Percentiles rank a stretch among this genome's conserved stretches.
Evolutionary conservation across 2,888 invertebrate genomes (phyloP).

Genomic region (Aspidiotus destructor): DNA sequence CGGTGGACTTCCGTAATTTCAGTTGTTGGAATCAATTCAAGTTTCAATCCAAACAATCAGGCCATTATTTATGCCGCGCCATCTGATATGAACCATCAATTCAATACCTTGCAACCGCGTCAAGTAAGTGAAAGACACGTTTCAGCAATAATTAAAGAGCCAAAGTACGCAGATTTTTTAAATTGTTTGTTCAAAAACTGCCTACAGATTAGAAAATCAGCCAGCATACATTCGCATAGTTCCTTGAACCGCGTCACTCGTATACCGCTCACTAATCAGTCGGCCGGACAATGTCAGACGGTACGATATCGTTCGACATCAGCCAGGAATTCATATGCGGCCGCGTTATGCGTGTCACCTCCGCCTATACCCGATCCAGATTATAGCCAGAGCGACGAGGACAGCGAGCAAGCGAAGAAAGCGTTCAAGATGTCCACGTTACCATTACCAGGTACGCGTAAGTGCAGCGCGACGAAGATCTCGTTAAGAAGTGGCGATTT

Average conservation of each 20-base stretch:
- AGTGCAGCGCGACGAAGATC: constrained; percentile 57
- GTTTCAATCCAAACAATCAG: constrained; percentile 77
- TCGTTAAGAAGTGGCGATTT: constrained; percentile 42
- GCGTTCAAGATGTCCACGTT: constrained; percentile 36
- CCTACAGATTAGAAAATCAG: constrained; percentile 51
- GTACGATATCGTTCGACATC: constrained; percentile 1
- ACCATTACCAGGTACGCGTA: constrained; percentile 58
- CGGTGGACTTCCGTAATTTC: not conserved
- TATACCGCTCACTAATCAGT: not conserved
- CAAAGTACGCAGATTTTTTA: too few relatives aligned
- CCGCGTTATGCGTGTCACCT: constrained; percentile 35
- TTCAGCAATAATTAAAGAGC: too few relatives aligned
- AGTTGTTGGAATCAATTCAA: constrained; percentile 56
- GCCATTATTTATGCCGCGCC: constrained; percentile 84
- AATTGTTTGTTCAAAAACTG: not conserved
- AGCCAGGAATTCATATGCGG: constrained; percentile 20
- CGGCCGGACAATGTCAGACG: not conserved
- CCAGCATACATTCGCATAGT: constrained; percentile 48
- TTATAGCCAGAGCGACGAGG: constrained; percentile 79
- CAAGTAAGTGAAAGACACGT: not conserved
- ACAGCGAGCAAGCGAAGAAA: constrained; percentile 46
- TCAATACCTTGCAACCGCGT: constrained; percentile 5
- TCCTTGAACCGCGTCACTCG: constrained; percentile 12
- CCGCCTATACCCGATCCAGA: constrained; percentile 88
- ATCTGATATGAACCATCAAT: constrained; percentile 54